phyloP scores from a whole-genome alignment of 2,797 vertebrate genomes.

The Malacoctenus gilli region DNA sequence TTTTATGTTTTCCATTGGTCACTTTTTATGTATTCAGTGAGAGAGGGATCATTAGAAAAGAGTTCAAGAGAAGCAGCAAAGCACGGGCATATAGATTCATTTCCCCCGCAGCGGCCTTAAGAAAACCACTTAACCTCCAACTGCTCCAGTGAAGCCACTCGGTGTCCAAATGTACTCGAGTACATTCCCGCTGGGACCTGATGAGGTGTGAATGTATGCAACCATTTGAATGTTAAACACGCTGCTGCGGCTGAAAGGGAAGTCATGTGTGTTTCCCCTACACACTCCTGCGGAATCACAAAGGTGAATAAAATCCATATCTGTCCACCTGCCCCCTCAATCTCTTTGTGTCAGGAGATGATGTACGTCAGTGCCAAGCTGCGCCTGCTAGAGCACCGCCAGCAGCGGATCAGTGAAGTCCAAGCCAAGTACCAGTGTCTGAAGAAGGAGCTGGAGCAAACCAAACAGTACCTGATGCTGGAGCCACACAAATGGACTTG shows the following conservation, averaged over 20 bases:
- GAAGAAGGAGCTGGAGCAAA: constrained; percentile 95
- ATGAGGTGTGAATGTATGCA: constrained; percentile 40
- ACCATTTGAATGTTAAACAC: constrained; percentile 38
- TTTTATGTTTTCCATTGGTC: constrained; percentile 29
- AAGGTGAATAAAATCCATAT: constrained; percentile 38
- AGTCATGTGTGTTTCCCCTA: constrained; percentile 25
- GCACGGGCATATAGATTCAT: constrained; percentile 71
- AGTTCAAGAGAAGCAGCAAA: constrained; percentile 50
- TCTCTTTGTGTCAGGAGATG: constrained; percentile 80
- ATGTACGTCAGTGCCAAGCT: constrained; percentile 89
- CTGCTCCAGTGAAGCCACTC: constrained; percentile 55
- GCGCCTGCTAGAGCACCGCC: constrained; percentile 92
- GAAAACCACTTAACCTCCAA: constrained; percentile 63
- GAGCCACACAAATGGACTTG: constrained; percentile 95
- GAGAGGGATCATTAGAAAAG: constrained; percentile 31
- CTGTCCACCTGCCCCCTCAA: constrained; percentile 21
- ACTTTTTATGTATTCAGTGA: constrained; percentile 54
- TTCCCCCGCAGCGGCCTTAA: constrained; percentile 53
- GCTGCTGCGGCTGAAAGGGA: constrained; percentile 19
- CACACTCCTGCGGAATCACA: constrained; percentile 22
- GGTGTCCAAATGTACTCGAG: constrained; percentile 39
- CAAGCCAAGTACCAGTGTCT: constrained; percentile 94
- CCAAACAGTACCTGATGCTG: constrained; percentile 96
- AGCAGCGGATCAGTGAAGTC: constrained; percentile 95
- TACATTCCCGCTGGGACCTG: constrained; percentile 31